Percentiles rank a stretch among this genome's conserved stretches.
Conservation (phyloP, 2,113 vertebrate genomes). For the Cricetomys ansorgei region DNA sequence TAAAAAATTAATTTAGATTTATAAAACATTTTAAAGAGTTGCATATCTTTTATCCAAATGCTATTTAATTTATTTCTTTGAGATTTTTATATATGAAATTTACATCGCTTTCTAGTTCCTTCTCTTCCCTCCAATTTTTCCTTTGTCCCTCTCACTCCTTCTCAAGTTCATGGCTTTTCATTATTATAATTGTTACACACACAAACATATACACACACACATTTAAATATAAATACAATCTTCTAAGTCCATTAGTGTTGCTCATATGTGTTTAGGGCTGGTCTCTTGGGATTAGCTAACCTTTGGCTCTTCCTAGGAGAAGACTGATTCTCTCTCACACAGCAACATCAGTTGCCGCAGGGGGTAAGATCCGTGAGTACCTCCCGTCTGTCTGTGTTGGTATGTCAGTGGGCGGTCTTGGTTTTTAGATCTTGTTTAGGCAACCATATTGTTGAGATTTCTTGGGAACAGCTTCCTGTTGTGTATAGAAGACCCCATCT, state of each 20-base stretch:
- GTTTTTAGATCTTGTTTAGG: background rate
- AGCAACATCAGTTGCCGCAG: background rate
- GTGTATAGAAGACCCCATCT: background rate
- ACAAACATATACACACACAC: too few species aligned
- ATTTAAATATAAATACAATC: background rate
- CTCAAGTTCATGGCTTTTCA: background rate
- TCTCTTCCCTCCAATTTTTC: background rate
- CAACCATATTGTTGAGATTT: background rate
- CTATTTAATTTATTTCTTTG: background rate
- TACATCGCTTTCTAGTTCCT: background rate
- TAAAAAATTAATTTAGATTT: background rate
- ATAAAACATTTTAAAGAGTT: background rate
- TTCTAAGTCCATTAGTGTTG: background rate
- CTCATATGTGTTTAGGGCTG: background rate
- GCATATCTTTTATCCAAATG: background rate
- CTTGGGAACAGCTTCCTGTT: background rate
- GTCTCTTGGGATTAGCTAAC: background rate
- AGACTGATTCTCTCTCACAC: rapidly evolving
- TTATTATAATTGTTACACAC: too few species aligned
- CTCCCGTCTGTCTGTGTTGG: background rate
- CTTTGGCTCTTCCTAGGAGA: background rate
- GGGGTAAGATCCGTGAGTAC: background rate
- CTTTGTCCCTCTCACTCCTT: background rate
- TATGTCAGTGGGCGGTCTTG: background rate
- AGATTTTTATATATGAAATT: background rate